phyloP scores from a whole-genome alignment of 2,113 vertebrate species.

The Melanocharis versteri region DNA sequence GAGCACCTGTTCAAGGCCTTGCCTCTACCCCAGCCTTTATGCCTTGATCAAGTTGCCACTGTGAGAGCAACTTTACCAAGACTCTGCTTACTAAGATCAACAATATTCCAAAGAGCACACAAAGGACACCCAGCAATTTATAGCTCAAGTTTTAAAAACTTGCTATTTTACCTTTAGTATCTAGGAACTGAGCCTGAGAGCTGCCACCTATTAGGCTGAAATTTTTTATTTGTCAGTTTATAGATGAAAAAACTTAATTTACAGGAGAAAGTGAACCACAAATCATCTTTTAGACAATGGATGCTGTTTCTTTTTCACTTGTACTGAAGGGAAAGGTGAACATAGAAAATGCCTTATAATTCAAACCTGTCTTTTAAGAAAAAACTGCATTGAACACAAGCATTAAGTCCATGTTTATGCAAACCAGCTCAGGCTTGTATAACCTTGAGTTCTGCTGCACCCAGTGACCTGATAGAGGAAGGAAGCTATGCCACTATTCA shows the following conservation, averaged over 20 bases:
- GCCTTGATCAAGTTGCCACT: neutral
- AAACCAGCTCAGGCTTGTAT: neutral
- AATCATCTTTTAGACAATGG: neutral
- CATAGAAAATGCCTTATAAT: neutral
- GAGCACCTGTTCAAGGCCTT: neutral
- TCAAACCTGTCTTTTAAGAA: neutral
- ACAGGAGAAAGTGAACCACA: neutral
- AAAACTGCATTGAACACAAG: neutral
- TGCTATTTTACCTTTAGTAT: neutral
- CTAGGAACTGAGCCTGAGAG: neutral
- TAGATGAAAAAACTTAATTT: neutral
- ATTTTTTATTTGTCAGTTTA: neutral
- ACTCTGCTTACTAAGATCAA: neutral
- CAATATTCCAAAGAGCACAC: neutral
- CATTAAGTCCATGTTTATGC: neutral
- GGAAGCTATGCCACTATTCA: neutral
- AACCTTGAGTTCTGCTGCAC: neutral
- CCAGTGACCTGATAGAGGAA: neutral
- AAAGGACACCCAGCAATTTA: neutral
- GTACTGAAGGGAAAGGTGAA: neutral
- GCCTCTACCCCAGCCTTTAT: neutral
- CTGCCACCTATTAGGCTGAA: neutral
- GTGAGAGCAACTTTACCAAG: neutral
- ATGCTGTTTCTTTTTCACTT: neutral
- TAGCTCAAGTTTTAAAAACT: neutral